Evolutionary conservation across 2,888 invertebrate species (phyloP), one percentile per base, ranked within the genome.

Genomic region (Chloroclysta siterata): DNA sequence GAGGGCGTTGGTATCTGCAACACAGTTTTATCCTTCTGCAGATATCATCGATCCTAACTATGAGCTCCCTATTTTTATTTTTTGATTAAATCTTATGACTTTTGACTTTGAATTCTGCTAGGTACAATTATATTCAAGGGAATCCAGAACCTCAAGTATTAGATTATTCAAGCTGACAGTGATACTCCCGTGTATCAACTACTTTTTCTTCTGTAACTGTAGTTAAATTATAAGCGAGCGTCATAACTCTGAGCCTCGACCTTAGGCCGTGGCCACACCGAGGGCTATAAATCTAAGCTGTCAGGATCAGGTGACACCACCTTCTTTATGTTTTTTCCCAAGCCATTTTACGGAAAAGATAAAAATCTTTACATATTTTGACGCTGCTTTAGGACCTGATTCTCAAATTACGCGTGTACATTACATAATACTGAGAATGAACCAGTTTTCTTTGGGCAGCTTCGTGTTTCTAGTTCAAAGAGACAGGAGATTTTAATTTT

Each of bases 301-400:
- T 90, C 93, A 82, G 87, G 91, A 89, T 92, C 93, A 93, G 93
- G 93, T 93, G 93, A 93, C 93, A 93, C 91, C 90, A 87, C 89
- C 91, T 93, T 92, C 93, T 93, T 93, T 93, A 93, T 93, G 93
- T 93, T 93, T 93, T 93, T 93, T 93, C 93, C 92, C 93, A 93
- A 90, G 90, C 93, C 88, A 85, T 93, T 93, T 93, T 93, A 93
- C 90, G 89, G 91, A 80, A 92, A 92, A 91, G 93, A 93, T 93
- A 92, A 91, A 86, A 88, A 93, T 93, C 93, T 93, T 89, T 90
- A 93, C 93, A 93, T 93, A 93, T 93, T 93, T 93, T 92, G 92
- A 93, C 90, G 89, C 89, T 88, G 91, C 87, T 90, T 90, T 90
- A 88, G 83, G 83, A 79, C 83, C 80, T 89, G 81, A 90, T 88